Evolutionary conservation across 2,113 vertebrate genomes (phyloP), one percentile per base, ranked within the genome.

Genomic region (Plestiodon gilberti): DNA sequence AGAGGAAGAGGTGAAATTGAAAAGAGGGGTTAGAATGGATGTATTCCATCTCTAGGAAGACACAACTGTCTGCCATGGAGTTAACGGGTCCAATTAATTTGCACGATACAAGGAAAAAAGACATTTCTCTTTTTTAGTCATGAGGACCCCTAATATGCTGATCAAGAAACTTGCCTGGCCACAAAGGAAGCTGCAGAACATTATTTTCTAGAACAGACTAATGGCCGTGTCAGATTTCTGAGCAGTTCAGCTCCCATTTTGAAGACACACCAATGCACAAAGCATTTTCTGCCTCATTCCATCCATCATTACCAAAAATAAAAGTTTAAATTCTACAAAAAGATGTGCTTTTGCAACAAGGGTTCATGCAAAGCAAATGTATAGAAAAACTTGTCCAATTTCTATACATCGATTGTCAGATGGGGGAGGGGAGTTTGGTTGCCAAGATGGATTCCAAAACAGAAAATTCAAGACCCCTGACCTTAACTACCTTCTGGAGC

Each of bases 401-500:
- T 23, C 62, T 40, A n/a, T 11, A 25, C 25, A 35, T 55, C 17
- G 25, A 10, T 23, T 18, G 23, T 30, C n/a, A n/a, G n/a, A n/a
- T n/a, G n/a, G n/a, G n/a, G n/a, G n/a, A n/a, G 52, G 7, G 28
- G 55, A 43, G 35, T 10, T 28, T 1, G 28, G 4, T 28, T 25
- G 71, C 59, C 20, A 71, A 82, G 55, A 82, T 70, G 28, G 62
- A 84, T 71, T 18, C 8, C 38, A 52, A 81, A 90, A 83, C 2
- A 67, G 30, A 83, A 84, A 85, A 64, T n/a, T 67, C 55, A 78
- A 89, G 5, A 25, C 9, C 64, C 48, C 4, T 89, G 78, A 81
- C 80, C 92, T 87, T 80, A 84, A 82, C 89, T 94, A 99, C 99
- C 98, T 99, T 99, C 94, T 98, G 96, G 84, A 99, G 96, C 91